These are phyloP conservation scores for Embidobia sp. DNA, from an alignment of 2,888 invertebrate species.

Conservation along the genomic window DNA sequence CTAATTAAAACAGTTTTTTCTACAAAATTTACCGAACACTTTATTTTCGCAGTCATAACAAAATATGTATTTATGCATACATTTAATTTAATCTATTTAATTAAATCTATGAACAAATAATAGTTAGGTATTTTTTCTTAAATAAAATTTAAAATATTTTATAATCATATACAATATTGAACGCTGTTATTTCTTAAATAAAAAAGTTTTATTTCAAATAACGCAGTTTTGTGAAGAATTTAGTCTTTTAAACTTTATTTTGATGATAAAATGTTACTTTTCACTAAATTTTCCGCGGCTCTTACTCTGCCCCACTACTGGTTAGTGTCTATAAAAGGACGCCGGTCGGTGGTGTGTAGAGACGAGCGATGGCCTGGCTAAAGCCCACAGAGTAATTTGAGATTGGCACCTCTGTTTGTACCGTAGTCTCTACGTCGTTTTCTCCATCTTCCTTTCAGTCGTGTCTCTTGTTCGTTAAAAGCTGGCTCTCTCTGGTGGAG, in stretches of 20 bases:
- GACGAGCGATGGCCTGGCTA: conserved; percentile 73
- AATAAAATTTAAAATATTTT: too few species aligned
- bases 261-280: conserved; percentile 44
- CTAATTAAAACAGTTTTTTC: too few species aligned
- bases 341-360: conserved; percentile 77
- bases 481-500: conserved; percentile 76
- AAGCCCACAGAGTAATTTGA: conserved; percentile 80
- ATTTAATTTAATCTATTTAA: too few species aligned
- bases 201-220: too few species aligned
- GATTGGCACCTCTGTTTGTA: conserved; percentile 77
- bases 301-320: conserved; percentile 74
- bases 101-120: too few species aligned
- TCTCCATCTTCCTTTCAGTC: conserved; percentile 65
- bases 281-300: conserved; percentile 58
- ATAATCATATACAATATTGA: too few species aligned
- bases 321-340: conserved; percentile 81
- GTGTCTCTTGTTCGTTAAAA: conserved; percentile 37
- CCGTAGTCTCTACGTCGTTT: conserved; percentile 66
- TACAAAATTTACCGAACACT: too few species aligned
- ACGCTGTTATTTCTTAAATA: too few species aligned
- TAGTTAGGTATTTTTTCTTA: too few species aligned
- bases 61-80: too few species aligned
- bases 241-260: conserved; percentile 2
- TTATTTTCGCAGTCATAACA: too few species aligned
- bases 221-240: too few species aligned